Base-by-base conservation (phyloP, 2,888 invertebrate species). In the Matsumyia berberina region DNA sequence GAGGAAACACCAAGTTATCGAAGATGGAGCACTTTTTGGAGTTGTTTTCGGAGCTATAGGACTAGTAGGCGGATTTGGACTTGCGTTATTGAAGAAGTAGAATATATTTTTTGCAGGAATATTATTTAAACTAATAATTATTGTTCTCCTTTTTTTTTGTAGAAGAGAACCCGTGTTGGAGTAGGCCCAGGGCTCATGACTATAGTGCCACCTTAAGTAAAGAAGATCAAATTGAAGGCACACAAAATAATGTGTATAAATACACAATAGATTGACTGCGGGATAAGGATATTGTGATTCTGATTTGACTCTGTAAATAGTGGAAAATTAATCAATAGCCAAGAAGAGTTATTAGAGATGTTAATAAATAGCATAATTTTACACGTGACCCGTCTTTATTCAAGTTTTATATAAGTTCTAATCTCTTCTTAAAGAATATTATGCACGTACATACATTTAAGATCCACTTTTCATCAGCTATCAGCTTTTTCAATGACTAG, bases 21-120 rank as follows among this genome's bases (percentile, higher is more conserved):
- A 97, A 62, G 96, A 97, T 86, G 97, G 97, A 87, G 96, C 96
- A n/a, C 95, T 96, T 76, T 92, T 98, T 46, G 97, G 96, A 8
- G 91, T n/a, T n/a, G n/a, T n/a, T n/a, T n/a, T n/a, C 96, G 64
- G 97, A 97, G n/a, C n/a, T n/a, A n/a, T n/a, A 64, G 96, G 96
- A 70, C 93, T 97, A 64, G 94, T 98, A 17, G 97, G 97, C 19
- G 97, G 96, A 79, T n/a, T n/a, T n/a, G 94, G 98, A n/a, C 4
- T 3, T 87, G 96, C 97, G 64, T 93, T 97, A 88, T 94, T 95
- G 33, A 94, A 93, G 91, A 93, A 92, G 92, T 94, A 92, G 85
- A 80, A 35, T 58, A 33, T 33, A 35, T 67, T 67, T 51, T 57
- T 77, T 77, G 72, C 79, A 73, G 24, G 49, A 37, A 24, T 49